A percentile compares a stretch with the other conserved stretches of the same genome.
Conservation (phyloP, 2,888 invertebrate species). For the Metallyticus violacea region DNA sequence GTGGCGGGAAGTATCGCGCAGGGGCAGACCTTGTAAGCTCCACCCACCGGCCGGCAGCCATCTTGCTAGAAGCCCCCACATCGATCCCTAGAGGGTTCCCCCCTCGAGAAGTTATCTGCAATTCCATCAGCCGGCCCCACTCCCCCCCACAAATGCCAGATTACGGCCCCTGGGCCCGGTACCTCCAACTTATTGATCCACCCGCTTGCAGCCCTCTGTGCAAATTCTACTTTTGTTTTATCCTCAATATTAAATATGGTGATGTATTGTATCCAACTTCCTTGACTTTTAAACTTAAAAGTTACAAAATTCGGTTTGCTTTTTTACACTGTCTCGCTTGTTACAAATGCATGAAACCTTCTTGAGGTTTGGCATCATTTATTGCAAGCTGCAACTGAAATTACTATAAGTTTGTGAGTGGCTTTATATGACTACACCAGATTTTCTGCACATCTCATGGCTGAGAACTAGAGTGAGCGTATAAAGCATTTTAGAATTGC, state of each 20-base stretch:
- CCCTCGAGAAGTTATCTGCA: not conserved
- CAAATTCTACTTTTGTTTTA: not conserved
- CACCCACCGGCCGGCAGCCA: constrained; percentile 47
- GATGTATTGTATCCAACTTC: too few species aligned
- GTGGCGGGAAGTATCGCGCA: constrained; percentile 9
- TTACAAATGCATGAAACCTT: too few species aligned
- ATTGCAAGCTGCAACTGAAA: too few species aligned
- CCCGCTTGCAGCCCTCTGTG: not conserved
- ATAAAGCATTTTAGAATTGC: too few species aligned
- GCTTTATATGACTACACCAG: too few species aligned
- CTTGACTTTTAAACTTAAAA: too few species aligned
- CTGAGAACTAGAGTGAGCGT: too few species aligned
- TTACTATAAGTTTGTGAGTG: too few species aligned
- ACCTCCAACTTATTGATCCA: not conserved
- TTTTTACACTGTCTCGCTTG: too few species aligned
- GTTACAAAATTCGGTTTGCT: too few species aligned
- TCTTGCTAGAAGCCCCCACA: constrained; percentile 39
- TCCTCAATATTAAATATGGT: not conserved
- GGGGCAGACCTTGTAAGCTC: constrained; percentile 40
- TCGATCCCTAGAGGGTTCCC: constrained; percentile 1
- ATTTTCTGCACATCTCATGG: too few species aligned
- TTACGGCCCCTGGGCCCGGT: not conserved
- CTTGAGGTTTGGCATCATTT: too few species aligned
- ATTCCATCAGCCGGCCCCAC: not conserved
- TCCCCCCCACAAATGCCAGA: not conserved